Evolutionary conservation across 2,888 invertebrate genomes (phyloP).

Genomic region (Drosophila subsilvestris): DNA sequence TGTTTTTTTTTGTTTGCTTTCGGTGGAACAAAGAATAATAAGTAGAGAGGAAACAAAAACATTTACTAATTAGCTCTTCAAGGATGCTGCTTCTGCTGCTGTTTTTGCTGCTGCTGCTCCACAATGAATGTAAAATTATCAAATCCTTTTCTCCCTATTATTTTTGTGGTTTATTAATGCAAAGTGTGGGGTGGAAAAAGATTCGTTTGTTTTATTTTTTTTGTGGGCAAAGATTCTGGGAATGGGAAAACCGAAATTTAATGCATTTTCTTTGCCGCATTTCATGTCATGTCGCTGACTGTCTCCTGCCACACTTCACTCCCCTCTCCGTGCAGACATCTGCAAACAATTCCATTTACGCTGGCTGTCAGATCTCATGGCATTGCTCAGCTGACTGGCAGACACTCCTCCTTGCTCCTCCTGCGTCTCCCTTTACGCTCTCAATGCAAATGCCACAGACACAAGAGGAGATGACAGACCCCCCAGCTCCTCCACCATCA

Average conservation of each 20-base stretch:
- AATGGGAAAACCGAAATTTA: conserved; percentile 22
- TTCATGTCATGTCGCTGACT: conserved; percentile 19
- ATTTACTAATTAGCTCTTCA: conserved; percentile 68
- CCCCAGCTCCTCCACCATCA: neutral
- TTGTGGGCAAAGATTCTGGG: neutral
- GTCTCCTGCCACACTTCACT: neutral
- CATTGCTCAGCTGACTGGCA: conserved; percentile 53
- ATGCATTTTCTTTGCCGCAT: conserved; percentile 46
- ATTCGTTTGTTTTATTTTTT: neutral
- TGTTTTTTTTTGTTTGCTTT: conserved; percentile 47
- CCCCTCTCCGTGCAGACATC: conserved; percentile 29
- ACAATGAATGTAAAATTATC: conserved; percentile 46
- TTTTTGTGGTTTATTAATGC: conserved; percentile 21
- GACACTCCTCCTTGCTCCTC: conserved; percentile 33
- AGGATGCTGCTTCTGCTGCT: conserved; percentile 24
- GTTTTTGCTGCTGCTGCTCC: neutral
- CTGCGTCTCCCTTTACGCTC: conserved; percentile 25
- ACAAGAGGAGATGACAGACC: conserved; percentile 62
- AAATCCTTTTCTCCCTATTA: conserved; percentile 31
- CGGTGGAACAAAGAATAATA: conserved; percentile 54
- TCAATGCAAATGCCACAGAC: conserved; percentile 22
- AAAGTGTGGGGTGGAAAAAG: conserved; percentile 8
- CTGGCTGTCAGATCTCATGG: conserved; percentile 54
- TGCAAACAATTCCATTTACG: conserved; percentile 69
- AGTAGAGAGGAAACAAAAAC: conserved; percentile 58